phyloP scores from a whole-genome alignment of 2,113 vertebrate genomes.

The Xiphias gladius region DNA sequence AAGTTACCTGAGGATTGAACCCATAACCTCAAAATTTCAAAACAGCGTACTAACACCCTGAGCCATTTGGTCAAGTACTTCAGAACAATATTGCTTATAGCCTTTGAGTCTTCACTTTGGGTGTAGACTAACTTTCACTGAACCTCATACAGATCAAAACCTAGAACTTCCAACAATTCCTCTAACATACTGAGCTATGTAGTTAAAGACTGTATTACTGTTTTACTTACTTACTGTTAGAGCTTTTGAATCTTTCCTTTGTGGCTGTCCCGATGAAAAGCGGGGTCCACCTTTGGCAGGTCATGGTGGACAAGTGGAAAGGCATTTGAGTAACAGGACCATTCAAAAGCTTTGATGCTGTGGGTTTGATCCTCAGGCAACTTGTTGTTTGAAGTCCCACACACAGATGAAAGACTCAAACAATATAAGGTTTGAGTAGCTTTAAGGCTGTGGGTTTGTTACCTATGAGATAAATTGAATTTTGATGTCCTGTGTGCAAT shows the following conservation, averaged over 20 bases:
- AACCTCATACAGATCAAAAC: background rate
- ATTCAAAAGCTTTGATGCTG: background rate
- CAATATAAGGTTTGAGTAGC: too few species aligned
- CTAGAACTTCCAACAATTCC: background rate
- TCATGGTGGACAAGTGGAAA: background rate
- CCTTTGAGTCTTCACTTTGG: too few species aligned
- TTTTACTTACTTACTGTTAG: background rate
- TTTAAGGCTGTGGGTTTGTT: too few species aligned
- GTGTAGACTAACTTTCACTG: too few species aligned
- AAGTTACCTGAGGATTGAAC: too few species aligned
- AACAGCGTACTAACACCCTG: too few species aligned
- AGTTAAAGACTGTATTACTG: background rate
- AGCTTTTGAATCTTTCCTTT: background rate
- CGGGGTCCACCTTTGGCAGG: background rate
- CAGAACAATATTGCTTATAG: too few species aligned
- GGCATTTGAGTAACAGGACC: background rate
- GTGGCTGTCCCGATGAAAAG: background rate
- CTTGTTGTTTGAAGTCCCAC: background rate
- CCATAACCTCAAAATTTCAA: too few species aligned
- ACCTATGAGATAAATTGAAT: background rate
- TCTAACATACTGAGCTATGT: background rate
- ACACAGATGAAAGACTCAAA: background rate
- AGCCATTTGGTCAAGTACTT: too few species aligned
- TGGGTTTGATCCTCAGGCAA: too few species aligned
- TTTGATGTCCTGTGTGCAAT: background rate